A percentile compares a stretch with the other conserved stretches of the same genome.
Conservation (phyloP, 2,797 vertebrate species). For the Chloroceryle inda region DNA sequence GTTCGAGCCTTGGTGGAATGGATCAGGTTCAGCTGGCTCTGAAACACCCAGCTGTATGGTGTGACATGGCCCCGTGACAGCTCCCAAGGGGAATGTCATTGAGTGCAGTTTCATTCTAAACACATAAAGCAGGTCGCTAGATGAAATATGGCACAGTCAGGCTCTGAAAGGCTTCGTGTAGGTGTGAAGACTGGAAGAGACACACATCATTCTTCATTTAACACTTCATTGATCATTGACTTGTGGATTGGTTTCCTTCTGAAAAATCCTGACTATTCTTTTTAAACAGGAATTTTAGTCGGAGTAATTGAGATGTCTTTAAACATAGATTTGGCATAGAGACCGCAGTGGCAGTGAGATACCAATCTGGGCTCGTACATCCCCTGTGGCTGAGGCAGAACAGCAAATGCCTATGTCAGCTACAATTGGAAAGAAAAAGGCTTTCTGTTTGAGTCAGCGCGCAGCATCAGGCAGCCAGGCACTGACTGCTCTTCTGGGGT, state of each 20-base stretch:
- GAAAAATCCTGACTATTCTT: background rate
- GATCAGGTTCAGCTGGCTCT: background rate
- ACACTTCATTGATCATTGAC: background rate
- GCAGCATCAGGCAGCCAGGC: background rate
- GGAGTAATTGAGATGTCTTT: background rate
- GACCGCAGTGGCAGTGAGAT: background rate
- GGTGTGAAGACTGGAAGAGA: background rate
- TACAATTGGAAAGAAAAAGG: background rate
- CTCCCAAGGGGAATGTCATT: background rate
- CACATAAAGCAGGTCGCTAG: background rate
- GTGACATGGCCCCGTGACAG: background rate
- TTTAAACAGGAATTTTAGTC: background rate
- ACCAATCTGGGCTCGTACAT: background rate
- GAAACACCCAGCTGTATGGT: background rate
- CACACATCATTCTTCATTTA: background rate
- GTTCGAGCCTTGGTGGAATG: background rate
- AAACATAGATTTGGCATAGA: background rate
- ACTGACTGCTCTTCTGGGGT: background rate
- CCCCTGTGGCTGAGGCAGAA: background rate
- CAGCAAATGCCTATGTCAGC: background rate
- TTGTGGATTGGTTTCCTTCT: background rate
- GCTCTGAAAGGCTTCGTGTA: background rate
- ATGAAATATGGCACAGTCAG: background rate
- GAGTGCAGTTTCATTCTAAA: background rate
- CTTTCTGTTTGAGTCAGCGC: background rate